Conservation (phyloP, 1,140 invertebrate species). For the Zaprionus capensis region DNA sequence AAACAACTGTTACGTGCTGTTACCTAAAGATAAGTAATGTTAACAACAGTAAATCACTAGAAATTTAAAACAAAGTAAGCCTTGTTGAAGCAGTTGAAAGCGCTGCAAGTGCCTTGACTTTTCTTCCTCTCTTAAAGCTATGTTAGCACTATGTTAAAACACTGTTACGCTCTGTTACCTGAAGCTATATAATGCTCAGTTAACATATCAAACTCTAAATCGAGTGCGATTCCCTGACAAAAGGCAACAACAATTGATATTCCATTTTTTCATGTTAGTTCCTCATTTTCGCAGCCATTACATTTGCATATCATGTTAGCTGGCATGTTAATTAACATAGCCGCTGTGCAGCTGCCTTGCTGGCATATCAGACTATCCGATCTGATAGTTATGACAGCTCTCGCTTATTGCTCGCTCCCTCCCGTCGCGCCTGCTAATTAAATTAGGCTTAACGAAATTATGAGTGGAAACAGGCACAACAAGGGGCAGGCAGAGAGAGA, state of each 20-base stretch:
- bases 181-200: neutral
- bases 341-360: neutral
- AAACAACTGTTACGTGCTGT: too few species aligned
- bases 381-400: slow-evolving; percentile 61
- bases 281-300: neutral
- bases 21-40: too few species aligned
- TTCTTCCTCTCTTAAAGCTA: too few species aligned
- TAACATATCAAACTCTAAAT: neutral
- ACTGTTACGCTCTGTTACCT: neutral
- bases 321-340: slow-evolving; percentile 4
- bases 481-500: neutral
- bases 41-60: too few species aligned
- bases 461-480: slow-evolving; percentile 1
- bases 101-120: rapidly evolving
- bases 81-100: too few species aligned
- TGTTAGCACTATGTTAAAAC: neutral
- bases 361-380: slow-evolving; percentile 1
- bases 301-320: slow-evolving; percentile 15
- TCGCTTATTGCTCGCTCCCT: slow-evolving; percentile 7
- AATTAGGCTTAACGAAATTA: slow-evolving; percentile 37
- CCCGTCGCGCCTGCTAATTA: slow-evolving; percentile 67
- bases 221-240: neutral
- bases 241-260: neutral
- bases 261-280: neutral
- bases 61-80: too few species aligned